Evolutionary conservation across 1,140 invertebrate genomes (phyloP).

Genomic region (Camponotus pennsylvanicus): DNA sequence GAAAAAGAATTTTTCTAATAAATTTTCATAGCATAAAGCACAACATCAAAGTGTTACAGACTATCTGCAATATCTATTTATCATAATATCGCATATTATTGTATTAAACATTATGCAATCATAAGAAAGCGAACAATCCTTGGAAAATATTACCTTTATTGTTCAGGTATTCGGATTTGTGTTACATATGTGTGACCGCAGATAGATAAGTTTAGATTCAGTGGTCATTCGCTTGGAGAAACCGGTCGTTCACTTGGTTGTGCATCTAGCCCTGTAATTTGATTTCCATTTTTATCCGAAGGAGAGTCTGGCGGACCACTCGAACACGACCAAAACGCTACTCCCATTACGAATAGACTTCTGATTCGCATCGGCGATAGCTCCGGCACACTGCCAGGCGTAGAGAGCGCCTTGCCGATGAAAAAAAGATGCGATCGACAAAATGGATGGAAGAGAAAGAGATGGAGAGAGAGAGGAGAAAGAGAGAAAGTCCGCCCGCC

Average conservation of each 20-base stretch:
- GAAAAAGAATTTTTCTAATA: background rate
- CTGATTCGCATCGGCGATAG: constrained; percentile 54
- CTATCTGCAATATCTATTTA: background rate
- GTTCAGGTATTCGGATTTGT: background rate
- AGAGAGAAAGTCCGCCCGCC: constrained; percentile 21
- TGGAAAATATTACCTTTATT: background rate
- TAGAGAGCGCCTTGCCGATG: constrained; percentile 18
- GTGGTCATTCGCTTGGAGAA: constrained; percentile 42
- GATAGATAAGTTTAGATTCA: constrained; percentile 33
- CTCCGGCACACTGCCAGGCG: constrained; percentile 36
- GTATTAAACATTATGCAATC: background rate
- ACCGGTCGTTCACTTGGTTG: constrained; percentile 38
- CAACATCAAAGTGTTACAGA: background rate
- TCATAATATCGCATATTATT: background rate
- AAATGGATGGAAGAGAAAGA: background rate
- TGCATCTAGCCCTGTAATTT: constrained; percentile 46
- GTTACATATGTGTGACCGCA: background rate
- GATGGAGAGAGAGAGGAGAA: background rate
- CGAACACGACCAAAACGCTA: constrained; percentile 51
- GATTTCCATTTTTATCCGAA: constrained; percentile 52
- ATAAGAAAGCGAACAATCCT: background rate
- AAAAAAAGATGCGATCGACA: constrained; percentile 43
- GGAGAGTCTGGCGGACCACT: constrained; percentile 27
- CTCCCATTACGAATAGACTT: constrained; percentile 54
- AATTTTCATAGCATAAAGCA: background rate